phyloP scores from a whole-genome alignment of 1,140 invertebrate genomes.

The Calephelis nemesis region DNA sequence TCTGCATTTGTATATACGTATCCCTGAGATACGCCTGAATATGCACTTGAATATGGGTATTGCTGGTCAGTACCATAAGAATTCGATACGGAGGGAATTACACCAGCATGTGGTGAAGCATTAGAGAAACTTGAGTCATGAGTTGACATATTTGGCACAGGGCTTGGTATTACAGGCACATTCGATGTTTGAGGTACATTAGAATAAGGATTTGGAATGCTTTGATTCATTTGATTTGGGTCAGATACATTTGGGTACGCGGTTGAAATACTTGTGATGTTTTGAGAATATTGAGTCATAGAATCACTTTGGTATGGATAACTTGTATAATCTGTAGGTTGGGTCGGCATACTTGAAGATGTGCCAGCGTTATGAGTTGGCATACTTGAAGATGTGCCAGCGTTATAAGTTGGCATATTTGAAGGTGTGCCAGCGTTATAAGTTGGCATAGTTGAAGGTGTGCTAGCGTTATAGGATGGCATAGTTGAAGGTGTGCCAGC shows the following conservation, averaged over 20 bases:
- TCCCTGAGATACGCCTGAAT: constrained; percentile 42
- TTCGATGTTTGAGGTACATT: constrained; percentile 5
- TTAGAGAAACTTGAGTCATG: constrained; percentile 7
- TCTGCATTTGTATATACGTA: constrained; percentile 53
- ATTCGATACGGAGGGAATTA: constrained; percentile 32
- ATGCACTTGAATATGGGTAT: constrained; percentile 45
- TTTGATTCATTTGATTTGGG: constrained; percentile 3
- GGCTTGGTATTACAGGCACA: too few species aligned
- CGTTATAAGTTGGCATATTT: constrained; percentile 50
- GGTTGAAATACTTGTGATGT: neutral
- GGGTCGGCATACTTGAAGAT: constrained; percentile 35
- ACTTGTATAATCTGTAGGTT: constrained; percentile 51
- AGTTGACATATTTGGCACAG: constrained; percentile 19
- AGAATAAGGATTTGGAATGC: constrained; percentile 21
- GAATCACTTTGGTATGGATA: constrained; percentile 52
- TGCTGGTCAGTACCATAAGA: constrained; percentile 39
- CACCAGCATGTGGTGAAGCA: neutral
- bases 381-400: neutral
- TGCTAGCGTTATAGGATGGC: constrained; percentile 30
- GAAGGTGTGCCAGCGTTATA: constrained; percentile 40
- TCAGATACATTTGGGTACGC: constrained; percentile 7
- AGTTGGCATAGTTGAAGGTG: constrained; percentile 21
- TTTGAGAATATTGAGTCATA: constrained; percentile 38
- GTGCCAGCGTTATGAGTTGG: constrained; percentile 35
- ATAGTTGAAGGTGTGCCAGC: constrained; percentile 23